Conservation (phyloP, 2,888 invertebrate genomes). For the Mantis religiosa region DNA sequence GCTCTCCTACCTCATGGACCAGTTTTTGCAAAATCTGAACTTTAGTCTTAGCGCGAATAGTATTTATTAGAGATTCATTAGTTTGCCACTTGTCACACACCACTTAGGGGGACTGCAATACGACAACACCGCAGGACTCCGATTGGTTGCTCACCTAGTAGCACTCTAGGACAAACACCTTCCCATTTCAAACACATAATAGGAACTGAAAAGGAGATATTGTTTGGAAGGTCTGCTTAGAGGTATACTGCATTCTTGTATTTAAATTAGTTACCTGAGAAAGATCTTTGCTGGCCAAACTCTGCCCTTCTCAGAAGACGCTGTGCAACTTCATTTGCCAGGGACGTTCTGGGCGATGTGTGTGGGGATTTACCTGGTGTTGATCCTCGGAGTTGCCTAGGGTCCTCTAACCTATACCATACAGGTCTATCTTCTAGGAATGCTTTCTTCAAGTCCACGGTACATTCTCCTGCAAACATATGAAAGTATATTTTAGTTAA, state of each 20-base stretch:
- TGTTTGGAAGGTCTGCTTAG: too few species aligned
- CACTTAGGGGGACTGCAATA: too few species aligned
- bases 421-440: conserved; percentile 83
- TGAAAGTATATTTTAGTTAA: not conserved
- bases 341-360: conserved; percentile 74
- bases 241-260: not conserved
- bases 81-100: too few species aligned
- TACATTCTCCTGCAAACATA: conserved; percentile 43
- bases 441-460: conserved; percentile 75
- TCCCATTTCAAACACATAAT: too few species aligned
- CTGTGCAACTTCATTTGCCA: conserved; percentile 61
- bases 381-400: conserved; percentile 58
- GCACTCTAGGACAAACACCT: too few species aligned
- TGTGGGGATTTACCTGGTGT: conserved; percentile 63
- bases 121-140: too few species aligned
- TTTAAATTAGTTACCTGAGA: conserved; percentile 52
- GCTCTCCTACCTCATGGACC: too few species aligned
- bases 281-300: conserved; percentile 66
- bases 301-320: conserved; percentile 65
- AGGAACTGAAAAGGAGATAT: too few species aligned
- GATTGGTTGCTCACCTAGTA: too few species aligned
- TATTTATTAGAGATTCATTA: too few species aligned
- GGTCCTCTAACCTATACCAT: conserved; percentile 86
- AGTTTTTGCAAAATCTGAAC: too few species aligned
- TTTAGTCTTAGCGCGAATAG: too few species aligned